Evolutionary conservation across 2,888 invertebrate species (phyloP).

Genomic region (Trichacis sp.): DNA sequence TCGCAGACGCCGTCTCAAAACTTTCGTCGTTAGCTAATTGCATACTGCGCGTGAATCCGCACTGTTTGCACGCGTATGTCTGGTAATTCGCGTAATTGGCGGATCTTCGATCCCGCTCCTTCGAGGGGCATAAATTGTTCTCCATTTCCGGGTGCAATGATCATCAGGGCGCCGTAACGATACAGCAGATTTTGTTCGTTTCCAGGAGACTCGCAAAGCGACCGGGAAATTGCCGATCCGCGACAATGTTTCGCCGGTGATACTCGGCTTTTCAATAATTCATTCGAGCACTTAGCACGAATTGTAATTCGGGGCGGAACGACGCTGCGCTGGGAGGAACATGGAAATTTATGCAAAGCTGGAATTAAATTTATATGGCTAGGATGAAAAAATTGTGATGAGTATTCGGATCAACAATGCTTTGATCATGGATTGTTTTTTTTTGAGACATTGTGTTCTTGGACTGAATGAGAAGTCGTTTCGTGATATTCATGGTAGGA

Average conservation of each 20-base stretch:
- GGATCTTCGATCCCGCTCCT: conserved; percentile 27
- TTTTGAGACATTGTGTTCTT: too few relatives aligned
- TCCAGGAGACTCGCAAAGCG: conserved; percentile 13
- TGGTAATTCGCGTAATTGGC: conserved; percentile 49
- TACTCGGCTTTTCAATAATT: conserved; percentile 18
- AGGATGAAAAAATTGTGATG: too few relatives aligned
- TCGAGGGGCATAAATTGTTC: conserved; percentile 28
- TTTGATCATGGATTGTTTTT: too few relatives aligned
- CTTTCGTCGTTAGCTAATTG: conserved; percentile 63
- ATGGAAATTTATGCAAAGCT: conserved; percentile 12
- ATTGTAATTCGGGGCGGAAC: conserved; percentile 7
- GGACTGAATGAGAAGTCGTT: too few relatives aligned
- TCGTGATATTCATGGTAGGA: too few relatives aligned
- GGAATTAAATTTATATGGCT: conserved; percentile 11
- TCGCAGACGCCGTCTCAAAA: conserved; percentile 56
- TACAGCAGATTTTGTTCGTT: conserved; percentile 24
- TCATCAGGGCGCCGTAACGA: conserved; percentile 24
- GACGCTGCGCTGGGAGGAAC: conserved; percentile 8
- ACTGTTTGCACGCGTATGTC: conserved; percentile 51
- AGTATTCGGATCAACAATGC: too few relatives aligned
- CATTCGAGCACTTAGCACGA: conserved; percentile 14
- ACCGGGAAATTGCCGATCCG: background rate
- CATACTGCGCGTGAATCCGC: conserved; percentile 52
- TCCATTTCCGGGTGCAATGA: conserved; percentile 26
- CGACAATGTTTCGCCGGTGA: background rate